Conservation (phyloP, 1,140 invertebrate species). For the Euborellia annulipes region DNA sequence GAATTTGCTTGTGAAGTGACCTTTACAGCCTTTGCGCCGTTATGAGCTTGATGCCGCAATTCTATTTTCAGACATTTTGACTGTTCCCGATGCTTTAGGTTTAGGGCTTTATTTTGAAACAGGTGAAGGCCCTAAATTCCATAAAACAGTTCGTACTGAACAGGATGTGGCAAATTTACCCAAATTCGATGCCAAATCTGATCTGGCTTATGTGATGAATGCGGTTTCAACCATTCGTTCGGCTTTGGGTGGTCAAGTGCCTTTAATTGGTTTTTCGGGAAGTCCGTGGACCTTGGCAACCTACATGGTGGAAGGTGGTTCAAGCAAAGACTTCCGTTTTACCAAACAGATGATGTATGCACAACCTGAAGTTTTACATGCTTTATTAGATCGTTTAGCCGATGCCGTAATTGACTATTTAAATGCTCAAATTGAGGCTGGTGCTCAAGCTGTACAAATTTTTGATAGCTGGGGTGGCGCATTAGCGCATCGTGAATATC, state of each 20-base stretch:
- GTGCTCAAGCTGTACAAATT: background rate
- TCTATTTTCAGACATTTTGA: conserved; percentile 16
- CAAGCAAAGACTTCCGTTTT: background rate
- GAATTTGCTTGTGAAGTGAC: conserved; percentile 16
- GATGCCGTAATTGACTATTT: background rate
- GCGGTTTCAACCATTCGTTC: background rate
- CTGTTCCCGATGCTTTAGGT: conserved; percentile 14
- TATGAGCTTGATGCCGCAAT: conserved; percentile 17
- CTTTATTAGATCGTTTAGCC: background rate
- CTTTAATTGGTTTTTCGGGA: background rate
- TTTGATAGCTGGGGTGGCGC: background rate
- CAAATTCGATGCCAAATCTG: background rate
- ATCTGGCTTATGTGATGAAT: background rate
- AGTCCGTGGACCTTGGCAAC: background rate
- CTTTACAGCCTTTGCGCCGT: conserved; percentile 13
- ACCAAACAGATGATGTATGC: background rate
- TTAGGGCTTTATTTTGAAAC: conserved; percentile 2
- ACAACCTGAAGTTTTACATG: background rate
- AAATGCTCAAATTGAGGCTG: background rate
- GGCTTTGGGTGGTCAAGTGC: background rate
- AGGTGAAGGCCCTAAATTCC: background rate
- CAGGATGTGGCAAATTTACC: background rate
- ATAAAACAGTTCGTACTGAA: background rate
- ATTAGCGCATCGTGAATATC: background rate
- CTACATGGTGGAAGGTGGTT: background rate